Evolutionary conservation across 2,888 invertebrate species (phyloP), one percentile per base, ranked within the genome.

Genomic region (Pollenia griseotomentosa): DNA sequence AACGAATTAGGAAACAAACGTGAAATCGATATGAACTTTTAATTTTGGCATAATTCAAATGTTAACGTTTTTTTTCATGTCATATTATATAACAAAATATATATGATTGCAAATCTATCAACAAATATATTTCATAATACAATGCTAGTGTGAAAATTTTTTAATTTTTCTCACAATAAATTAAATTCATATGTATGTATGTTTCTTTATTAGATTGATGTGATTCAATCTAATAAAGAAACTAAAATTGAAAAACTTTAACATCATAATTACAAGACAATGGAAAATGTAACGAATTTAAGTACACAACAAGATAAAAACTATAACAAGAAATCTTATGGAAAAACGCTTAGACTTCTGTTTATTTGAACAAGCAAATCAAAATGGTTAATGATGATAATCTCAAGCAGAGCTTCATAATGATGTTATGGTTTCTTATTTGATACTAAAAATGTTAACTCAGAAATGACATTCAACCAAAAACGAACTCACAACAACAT

Each of bases 361-460:
- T 40, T 55, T 71, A 55, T 48, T 65, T 61, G 16, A 51, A 83
- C n/a, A 83, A 65, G 80, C 51, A 23, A 70, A 77, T 55, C 51
- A 73, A 81, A 57, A 12, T 9, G n/a, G 46, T 78, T 77, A 68
- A 77, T 66, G 44, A 79, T 66, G 23, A 57, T 53, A 19, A 73
- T 10, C 12, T 73, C 23, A 16, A 57, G 19, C 23, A 23, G 8
- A n/a, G 48, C 6, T 42, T 42, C 1, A 74, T 78, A 83, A 83
- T 71, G 78, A 78, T 73, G 77, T 83, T 83, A 83, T 66, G 65
- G 71, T 83, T 83, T 61, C 61, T 82, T 66, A 55, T 16, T 61
- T 9, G 33, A 63, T 59, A 12, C 14, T 33, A 40, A 19, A 59
- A 51, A 53, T 63, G 16, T 74, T n/a, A 55, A 71, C 80, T 83